These are phyloP conservation scores for Platichthys stellatus DNA, from an alignment of 2,113 vertebrate genomes.

Conservation along the genomic window DNA sequence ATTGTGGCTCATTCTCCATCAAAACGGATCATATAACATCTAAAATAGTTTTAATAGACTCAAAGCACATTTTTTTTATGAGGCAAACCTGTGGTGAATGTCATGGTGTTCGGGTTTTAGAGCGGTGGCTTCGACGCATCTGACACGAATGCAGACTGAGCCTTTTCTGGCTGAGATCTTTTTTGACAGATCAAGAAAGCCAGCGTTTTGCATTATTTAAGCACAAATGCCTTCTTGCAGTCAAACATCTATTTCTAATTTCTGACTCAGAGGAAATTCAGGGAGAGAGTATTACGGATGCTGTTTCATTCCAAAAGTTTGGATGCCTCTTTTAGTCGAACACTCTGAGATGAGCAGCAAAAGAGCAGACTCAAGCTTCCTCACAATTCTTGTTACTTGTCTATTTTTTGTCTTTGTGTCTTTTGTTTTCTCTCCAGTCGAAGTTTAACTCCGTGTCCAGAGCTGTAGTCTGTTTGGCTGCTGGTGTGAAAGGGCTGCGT, in stretches of 20 bases:
- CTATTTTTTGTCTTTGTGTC: constrained; percentile 2
- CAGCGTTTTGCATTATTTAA: constrained; percentile 54
- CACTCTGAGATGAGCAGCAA: constrained; percentile 10
- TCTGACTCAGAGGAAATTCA: constrained; percentile 40
- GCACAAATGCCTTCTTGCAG: constrained; percentile 24
- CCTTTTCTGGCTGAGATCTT: constrained; percentile 16
- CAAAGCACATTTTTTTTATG: background rate
- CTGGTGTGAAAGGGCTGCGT: constrained; percentile 3
- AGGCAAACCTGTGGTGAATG: constrained; percentile 4
- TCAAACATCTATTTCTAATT: constrained; percentile 43
- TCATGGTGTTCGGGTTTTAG: background rate
- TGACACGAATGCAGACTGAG: constrained; percentile 27
- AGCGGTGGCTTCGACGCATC: constrained; percentile 21
- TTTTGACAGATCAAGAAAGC: constrained; percentile 44
- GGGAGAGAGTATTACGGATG: constrained; percentile 40
- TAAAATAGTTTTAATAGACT: background rate
- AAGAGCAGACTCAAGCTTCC: constrained; percentile 2
- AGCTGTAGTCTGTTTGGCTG: constrained; percentile 15
- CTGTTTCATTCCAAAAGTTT: constrained; percentile 46
- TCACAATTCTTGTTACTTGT: background rate
- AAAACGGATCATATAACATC: background rate
- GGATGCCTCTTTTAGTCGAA: background rate
- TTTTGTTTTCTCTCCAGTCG: constrained; percentile 16
- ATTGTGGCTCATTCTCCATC: background rate
- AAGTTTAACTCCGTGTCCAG: constrained; percentile 7